Percentiles rank a stretch among this genome's conserved stretches.
These are phyloP conservation scores for Batillaria attramentaria DNA, from an alignment of 1,140 invertebrate species.

Conservation along the genomic window DNA sequence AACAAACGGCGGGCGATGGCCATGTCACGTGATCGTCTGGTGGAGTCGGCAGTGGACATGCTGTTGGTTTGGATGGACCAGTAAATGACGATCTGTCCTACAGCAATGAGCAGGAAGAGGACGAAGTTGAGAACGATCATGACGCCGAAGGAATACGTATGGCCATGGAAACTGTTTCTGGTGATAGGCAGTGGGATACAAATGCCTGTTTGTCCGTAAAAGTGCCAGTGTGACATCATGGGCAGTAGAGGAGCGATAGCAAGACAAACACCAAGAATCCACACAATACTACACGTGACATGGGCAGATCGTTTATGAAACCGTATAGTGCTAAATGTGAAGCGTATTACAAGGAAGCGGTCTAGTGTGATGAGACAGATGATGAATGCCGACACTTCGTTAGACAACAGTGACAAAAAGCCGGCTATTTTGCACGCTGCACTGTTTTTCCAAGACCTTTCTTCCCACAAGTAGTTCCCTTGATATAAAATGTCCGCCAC, in stretches of 20 bases:
- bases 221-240: slow-evolving; percentile 39
- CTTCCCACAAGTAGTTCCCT: slow-evolving; percentile 53
- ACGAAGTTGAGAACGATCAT: slow-evolving; percentile 48
- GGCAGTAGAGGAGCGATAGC: slow-evolving; percentile 33
- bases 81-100: slow-evolving; percentile 46
- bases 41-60: neutral
- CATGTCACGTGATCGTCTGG: slow-evolving; percentile 24
- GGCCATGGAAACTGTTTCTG: slow-evolving; percentile 20
- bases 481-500: slow-evolving; percentile 48
- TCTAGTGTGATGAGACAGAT: slow-evolving; percentile 7
- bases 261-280: slow-evolving; percentile 40
- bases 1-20: slow-evolving; percentile 39
- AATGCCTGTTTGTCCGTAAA: slow-evolving; percentile 40
- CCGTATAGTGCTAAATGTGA: neutral
- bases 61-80: slow-evolving; percentile 24
- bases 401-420: neutral
- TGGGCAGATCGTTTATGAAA: slow-evolving; percentile 30
- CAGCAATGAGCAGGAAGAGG: slow-evolving; percentile 40
- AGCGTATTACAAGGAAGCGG: neutral
- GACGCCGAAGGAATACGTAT: slow-evolving; percentile 41
- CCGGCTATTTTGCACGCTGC: neutral
- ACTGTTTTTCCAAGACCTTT: slow-evolving; percentile 49
- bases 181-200: slow-evolving; percentile 48
- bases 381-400: slow-evolving; percentile 1
- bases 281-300: slow-evolving; percentile 27